Base-by-base conservation (phyloP, 2,888 invertebrate species). In the Morpho helenor region DNA sequence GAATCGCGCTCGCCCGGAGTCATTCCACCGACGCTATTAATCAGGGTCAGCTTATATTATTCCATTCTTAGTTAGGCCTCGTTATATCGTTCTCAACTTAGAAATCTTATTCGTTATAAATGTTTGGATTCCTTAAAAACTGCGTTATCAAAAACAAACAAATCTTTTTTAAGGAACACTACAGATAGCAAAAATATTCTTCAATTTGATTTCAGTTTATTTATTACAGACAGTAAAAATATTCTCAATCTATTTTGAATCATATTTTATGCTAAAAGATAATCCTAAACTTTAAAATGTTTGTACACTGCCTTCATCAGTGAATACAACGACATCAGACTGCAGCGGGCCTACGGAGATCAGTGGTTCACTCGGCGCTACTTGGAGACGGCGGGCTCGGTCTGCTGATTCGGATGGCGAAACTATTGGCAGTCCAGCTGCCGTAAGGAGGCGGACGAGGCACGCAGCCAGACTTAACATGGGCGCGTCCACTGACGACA, bases 401-500 rank as follows among this genome's bases (percentile, higher is more conserved):
- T 82, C 84, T 5, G 76, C 83, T 1, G 87, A 87, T 64, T 75
- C 83, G 2, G 87, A 87, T 63, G 80, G 80, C 0, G 84, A 82
- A 67, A 70, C 73, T 9, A 82, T 81, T 16, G 73, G 75, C 59
- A 86, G 87, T 61, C 88, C 88, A 0, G 83, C 82, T 0, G 85
- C 74, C 0, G 85, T 78, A 5, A 63, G 95, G 72, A 85, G 96
- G 48, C 92, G 97, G 63, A 95, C 96, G 45, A 92, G 96, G 62
- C 97, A 97, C 82, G 96, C 97, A 43, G 96, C 96, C 53, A 94
- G 96, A 71, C 91, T 98, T 66, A 97, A 97, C 82, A 97, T 98
- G 97, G 98, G 98, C 56, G 97, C 97, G 72, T 96, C 98, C 60
- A 97, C 98, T 65, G 99, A 99, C 82, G 99, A 99, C 81, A 98